Percentiles rank a stretch among this genome's conserved stretches.
phyloP scores from a whole-genome alignment of 2,797 vertebrate genomes.

The Darevskia nairensis region DNA sequence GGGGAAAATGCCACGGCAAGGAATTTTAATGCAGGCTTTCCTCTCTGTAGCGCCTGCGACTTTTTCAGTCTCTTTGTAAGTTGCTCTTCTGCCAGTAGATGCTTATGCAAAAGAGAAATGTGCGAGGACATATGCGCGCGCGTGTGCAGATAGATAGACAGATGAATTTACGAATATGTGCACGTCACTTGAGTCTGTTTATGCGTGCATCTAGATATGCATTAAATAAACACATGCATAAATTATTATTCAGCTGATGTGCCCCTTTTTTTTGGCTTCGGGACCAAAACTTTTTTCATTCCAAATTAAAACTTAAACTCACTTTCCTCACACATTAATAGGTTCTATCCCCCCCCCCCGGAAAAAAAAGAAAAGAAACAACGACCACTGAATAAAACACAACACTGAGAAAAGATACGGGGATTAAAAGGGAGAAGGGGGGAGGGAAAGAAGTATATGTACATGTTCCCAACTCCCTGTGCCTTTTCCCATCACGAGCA shows the following conservation, averaged over 20 bases:
- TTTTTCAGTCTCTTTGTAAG: slow-evolving; percentile 30
- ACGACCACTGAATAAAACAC: neutral
- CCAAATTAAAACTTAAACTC: neutral
- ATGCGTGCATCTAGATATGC: neutral
- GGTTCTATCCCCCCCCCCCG: no score
- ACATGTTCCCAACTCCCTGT: neutral
- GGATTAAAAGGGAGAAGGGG: no score
- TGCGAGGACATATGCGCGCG: neutral
- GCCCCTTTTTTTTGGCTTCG: neutral
- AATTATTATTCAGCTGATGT: neutral
- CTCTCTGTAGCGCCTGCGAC: slow-evolving; percentile 69
- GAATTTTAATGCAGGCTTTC: slow-evolving; percentile 74
- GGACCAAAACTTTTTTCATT: neutral
- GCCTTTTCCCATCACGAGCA: neutral
- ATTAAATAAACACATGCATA: neutral
- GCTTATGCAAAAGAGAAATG: neutral
- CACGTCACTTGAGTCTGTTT: neutral
- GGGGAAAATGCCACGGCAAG: slow-evolving; percentile 82
- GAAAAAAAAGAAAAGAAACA: neutral
- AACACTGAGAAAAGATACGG: no score
- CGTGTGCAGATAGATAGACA: neutral
- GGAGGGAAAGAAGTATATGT: neutral
- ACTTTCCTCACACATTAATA: neutral
- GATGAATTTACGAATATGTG: neutral
- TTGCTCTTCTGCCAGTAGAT: neutral